These are phyloP conservation scores for Perca flavescens DNA, from an alignment of 2,113 vertebrate species.

Conservation along the genomic window DNA sequence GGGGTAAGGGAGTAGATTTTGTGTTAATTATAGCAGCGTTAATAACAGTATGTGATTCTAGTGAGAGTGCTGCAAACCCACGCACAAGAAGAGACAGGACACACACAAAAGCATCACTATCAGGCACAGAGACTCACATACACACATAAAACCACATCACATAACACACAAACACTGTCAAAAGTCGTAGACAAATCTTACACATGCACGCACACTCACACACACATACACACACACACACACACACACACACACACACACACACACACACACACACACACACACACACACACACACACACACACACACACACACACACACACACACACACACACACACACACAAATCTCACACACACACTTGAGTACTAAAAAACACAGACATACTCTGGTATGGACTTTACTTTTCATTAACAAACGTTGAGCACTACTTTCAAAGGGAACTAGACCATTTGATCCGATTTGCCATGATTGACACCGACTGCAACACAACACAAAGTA, in stretches of 20 bases:
- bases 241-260: not conserved
- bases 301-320: not conserved
- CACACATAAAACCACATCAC: not conserved
- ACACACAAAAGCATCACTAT: slow-evolving; percentile 4
- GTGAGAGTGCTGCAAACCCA: slow-evolving; percentile 43
- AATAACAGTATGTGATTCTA: slow-evolving; percentile 70
- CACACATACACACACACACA: not conserved
- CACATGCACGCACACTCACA: not conserved
- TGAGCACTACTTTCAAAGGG: not conserved
- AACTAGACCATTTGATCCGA: not conserved
- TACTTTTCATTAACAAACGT: not conserved
- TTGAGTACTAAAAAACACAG: not conserved
- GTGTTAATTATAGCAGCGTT: slow-evolving; percentile 72
- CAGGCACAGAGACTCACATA: not conserved
- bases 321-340: not conserved
- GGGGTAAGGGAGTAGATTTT: slow-evolving; percentile 34
- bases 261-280: not conserved
- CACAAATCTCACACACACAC: not conserved
- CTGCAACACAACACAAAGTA: not conserved
- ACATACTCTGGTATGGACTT: not conserved
- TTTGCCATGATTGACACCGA: not conserved
- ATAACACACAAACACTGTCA: slow-evolving; percentile 1
- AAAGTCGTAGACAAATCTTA: not conserved
- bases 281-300: not conserved
- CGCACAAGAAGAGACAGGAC: slow-evolving; percentile 6